Conservation (phyloP, 2,888 invertebrate genomes). For the Pseudolycoriella hygida region DNA sequence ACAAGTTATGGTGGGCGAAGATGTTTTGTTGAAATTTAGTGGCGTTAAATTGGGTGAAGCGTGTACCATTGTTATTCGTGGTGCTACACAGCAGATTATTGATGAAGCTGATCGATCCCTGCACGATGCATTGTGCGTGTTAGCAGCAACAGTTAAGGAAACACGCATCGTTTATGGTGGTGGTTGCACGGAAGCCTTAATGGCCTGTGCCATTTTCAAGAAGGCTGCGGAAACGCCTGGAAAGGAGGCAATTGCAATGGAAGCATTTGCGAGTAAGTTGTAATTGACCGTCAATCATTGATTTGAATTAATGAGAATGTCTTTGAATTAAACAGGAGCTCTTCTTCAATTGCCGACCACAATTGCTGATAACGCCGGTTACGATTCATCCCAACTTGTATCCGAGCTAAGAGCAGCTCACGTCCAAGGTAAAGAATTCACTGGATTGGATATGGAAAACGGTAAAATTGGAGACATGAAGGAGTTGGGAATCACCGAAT, state of each 20-base stretch:
- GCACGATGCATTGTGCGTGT: slow-evolving; percentile 95
- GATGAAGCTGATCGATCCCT: slow-evolving; percentile 97
- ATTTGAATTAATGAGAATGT: not conserved
- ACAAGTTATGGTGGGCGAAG: slow-evolving; percentile 96
- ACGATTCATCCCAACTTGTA: slow-evolving; percentile 88
- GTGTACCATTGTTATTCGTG: slow-evolving; percentile 91
- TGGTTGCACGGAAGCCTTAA: slow-evolving; percentile 89
- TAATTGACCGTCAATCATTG: not conserved
- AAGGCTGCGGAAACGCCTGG: slow-evolving; percentile 80
- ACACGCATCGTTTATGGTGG: slow-evolving; percentile 83
- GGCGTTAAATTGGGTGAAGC: slow-evolving; percentile 92
- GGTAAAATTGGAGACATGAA: slow-evolving; percentile 84
- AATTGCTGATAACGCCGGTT: slow-evolving; percentile 97
- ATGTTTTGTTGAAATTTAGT: slow-evolving; percentile 82
- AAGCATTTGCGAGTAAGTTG: slow-evolving; percentile 64
- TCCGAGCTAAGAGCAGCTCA: slow-evolving; percentile 86
- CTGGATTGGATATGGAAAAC: slow-evolving; percentile 66
- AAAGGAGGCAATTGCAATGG: slow-evolving; percentile 94
- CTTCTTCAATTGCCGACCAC: slow-evolving; percentile 80
- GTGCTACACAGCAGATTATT: slow-evolving; percentile 94
- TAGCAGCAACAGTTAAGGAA: slow-evolving; percentile 88
- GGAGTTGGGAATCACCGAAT: slow-evolving; percentile 84
- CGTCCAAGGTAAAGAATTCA: slow-evolving; percentile 55
- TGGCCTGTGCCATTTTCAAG: slow-evolving; percentile 82
- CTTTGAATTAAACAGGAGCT: slow-evolving; percentile 40